Conservation (phyloP, 2,888 invertebrate genomes). For the Troides oblongomaculatus region DNA sequence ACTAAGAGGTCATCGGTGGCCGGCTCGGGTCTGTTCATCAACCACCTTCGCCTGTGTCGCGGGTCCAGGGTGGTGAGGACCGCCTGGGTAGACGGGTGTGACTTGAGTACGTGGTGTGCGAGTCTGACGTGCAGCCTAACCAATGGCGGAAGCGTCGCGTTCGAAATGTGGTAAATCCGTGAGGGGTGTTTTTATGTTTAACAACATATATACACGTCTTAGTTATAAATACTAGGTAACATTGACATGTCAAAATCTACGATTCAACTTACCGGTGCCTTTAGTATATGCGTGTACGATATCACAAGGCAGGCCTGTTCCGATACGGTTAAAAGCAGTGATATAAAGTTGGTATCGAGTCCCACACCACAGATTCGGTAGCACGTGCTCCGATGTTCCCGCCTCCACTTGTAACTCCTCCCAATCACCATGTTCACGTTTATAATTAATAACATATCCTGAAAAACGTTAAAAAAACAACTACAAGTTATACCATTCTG, state of each 20-base stretch:
- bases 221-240: too few species aligned
- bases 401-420: constrained; percentile 93
- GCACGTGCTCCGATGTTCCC: constrained; percentile 87
- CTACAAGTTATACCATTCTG: neutral
- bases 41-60: too few species aligned
- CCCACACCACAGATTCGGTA: constrained; percentile 92
- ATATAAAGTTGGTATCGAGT: constrained; percentile 93
- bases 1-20: too few species aligned
- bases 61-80: too few species aligned
- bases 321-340: constrained; percentile 94
- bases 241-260: neutral
- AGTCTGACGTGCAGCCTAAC: too few species aligned
- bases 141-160: too few species aligned
- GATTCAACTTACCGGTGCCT: constrained; percentile 82
- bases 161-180: too few species aligned
- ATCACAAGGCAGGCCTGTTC: constrained; percentile 92
- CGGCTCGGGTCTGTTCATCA: too few species aligned
- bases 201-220: too few species aligned
- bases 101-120: too few species aligned
- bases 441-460: constrained; percentile 94
- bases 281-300: constrained; percentile 92
- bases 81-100: too few species aligned
- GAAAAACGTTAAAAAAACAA: constrained; percentile 27
- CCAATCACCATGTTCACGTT: constrained; percentile 94
- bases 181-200: too few species aligned